phyloP scores from a whole-genome alignment of 2,113 vertebrate species.

The Thunnus maccoyii region DNA sequence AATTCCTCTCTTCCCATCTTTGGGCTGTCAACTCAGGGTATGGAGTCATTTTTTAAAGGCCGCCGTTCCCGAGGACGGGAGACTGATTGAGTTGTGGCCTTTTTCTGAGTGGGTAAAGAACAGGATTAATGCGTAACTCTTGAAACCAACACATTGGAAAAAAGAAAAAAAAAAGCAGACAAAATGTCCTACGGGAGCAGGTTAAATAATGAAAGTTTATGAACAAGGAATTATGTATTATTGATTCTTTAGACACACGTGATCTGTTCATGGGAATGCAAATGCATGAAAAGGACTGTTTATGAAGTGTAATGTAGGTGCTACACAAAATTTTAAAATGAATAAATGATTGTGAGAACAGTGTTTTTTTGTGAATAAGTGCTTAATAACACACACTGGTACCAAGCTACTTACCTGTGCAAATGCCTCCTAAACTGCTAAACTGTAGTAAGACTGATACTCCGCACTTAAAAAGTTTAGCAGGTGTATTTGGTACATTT shows the following conservation, averaged over 20 bases:
- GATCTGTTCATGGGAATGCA: conserved; percentile 5
- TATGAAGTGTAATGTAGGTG: not conserved
- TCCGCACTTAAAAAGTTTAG: too few species aligned
- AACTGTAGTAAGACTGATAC: too few species aligned
- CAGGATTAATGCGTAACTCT: conserved; percentile 80
- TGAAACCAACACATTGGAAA: conserved; percentile 58
- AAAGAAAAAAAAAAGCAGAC: conserved; percentile 17
- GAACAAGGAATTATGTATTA: conserved; percentile 54
- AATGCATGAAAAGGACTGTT: conserved; percentile 10
- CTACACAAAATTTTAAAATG: conserved; percentile 33
- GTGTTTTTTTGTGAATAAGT: conserved; percentile 2
- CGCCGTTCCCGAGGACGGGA: conserved; percentile 74
- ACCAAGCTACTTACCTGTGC: not conserved
- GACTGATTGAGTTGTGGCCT: conserved; percentile 85
- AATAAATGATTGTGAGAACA: conserved; percentile 26
- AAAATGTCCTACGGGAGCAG: conserved; percentile 50
- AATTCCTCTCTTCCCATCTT: conserved; percentile 74
- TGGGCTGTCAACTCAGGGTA: conserved; percentile 77
- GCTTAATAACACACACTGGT: not conserved
- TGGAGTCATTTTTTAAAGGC: conserved; percentile 79
- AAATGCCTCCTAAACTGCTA: too few species aligned
- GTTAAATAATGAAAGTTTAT: conserved; percentile 73
- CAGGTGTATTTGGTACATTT: too few species aligned
- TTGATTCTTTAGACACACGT: conserved; percentile 31
- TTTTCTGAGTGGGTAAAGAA: conserved; percentile 84